These are phyloP conservation scores for Phrynosoma platyrhinos DNA, from an alignment of 2,113 vertebrate species.

Conservation along the genomic window DNA sequence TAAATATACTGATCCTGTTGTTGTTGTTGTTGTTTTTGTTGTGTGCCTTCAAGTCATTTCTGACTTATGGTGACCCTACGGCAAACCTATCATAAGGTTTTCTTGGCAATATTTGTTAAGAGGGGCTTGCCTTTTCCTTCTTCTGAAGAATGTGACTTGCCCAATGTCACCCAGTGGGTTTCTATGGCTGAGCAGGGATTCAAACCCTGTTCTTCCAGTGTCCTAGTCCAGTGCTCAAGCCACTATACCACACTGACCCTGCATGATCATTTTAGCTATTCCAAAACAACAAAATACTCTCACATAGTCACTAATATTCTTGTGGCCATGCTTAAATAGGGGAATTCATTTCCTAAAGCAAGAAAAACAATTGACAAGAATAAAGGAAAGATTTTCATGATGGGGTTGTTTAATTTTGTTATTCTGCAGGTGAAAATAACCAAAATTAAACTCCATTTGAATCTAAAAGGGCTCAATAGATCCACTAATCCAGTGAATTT, in stretches of 20 bases:
- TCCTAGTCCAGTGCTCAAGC: no score
- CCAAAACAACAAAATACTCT: neutral
- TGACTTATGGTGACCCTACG: no score
- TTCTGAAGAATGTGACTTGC: no score
- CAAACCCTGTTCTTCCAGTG: no score
- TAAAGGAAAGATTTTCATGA: constrained; percentile 51
- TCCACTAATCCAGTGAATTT: neutral
- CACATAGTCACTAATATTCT: neutral
- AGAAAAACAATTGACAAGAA: constrained; percentile 45
- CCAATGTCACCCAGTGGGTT: no score
- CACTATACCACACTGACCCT: neutral
- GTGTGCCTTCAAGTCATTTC: no score
- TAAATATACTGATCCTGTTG: neutral
- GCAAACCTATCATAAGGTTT: no score
- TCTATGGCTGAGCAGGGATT: no score
- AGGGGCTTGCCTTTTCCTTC: no score
- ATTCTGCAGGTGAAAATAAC: constrained; percentile 15
- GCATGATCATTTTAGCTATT: neutral
- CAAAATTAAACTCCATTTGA: neutral
- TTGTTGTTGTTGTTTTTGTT: no score
- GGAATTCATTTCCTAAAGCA: neutral
- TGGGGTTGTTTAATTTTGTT: constrained; percentile 15
- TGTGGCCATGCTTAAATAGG: constrained; percentile 48
- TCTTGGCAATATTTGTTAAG: no score
- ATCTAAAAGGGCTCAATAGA: constrained; percentile 44